A percentile compares a stretch with the other conserved stretches of the same genome.
Conservation (phyloP, 2,888 invertebrate genomes). For the Horisme vitalbata region DNA sequence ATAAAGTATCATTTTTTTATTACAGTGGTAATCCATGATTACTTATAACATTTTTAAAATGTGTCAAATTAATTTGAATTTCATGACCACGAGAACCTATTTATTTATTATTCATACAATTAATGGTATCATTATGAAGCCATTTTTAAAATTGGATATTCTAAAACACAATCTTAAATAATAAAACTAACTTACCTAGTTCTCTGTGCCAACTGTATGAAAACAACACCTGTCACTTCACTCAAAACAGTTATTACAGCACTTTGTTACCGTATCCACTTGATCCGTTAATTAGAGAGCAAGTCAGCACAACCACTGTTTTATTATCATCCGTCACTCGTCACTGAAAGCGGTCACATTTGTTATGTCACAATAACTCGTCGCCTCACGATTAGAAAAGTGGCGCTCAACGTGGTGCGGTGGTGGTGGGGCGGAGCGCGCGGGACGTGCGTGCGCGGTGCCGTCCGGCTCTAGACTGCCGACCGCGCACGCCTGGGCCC, state of each 20-base stretch:
- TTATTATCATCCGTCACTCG: constrained; percentile 28
- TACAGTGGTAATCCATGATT: too few relatives aligned
- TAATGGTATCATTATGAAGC: too few relatives aligned
- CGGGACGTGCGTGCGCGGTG: constrained; percentile 44
- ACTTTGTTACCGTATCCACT: constrained; percentile 41
- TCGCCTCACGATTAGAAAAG: constrained; percentile 34
- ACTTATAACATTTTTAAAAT: too few relatives aligned
- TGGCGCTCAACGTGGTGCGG: constrained; percentile 68
- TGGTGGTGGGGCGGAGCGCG: constrained; percentile 33
- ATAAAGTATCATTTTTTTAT: too few relatives aligned
- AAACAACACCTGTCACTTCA: constrained; percentile 48
- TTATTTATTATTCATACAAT: too few relatives aligned
- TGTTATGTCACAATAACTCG: constrained; percentile 25
- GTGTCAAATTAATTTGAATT: too few relatives aligned
- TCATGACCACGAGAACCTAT: too few relatives aligned
- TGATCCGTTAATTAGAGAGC: constrained; percentile 36
- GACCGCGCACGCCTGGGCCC: constrained; percentile 77
- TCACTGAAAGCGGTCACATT: constrained; percentile 28
- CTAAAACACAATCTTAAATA: too few relatives aligned
- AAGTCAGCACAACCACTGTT: constrained; percentile 25
- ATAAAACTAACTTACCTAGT: constrained; percentile 17
- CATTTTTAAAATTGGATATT: too few relatives aligned
- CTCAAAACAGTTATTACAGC: constrained; percentile 32
- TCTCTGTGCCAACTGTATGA: constrained; percentile 22
- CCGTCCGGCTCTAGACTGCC: constrained; percentile 64